Evolutionary conservation across 2,797 vertebrate species (phyloP), one percentile per base, ranked within the genome.

Genomic region (Xerus rutilus): DNA sequence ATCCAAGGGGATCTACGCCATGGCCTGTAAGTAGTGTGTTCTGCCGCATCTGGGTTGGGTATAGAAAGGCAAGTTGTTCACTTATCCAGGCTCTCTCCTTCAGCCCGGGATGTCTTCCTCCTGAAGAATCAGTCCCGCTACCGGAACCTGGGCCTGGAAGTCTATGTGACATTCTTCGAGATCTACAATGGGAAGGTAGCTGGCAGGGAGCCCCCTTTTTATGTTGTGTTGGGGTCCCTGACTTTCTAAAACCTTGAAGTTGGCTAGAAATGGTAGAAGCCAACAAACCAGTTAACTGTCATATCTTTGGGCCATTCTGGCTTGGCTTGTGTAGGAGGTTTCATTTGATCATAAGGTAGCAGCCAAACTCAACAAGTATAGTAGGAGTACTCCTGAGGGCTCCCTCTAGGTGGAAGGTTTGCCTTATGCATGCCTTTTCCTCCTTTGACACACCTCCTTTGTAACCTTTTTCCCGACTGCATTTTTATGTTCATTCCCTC

Each of bases 171-270:
- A 47, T 99, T 99, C 98, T 99, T 99, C 97, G 99, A 99, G 98
- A 99, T 99, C 98, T 99, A 99, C 98, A 99, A 99, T 77, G 99
- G 99, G 96, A 99, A 99, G 99, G 99, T 99, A 96, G 21, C 52
- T 82, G 78, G 39, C 74, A 98, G 97, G 93, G 81, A 30, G n/a
- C n/a, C 72, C 49, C 43, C 32, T 45, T 2, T 94, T 32, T 82
- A 35, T 67, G 15, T 45, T 90, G 1, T 62, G 1, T 62, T 77
- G 72, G 83, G 54, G 17, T n/a, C 65, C 39, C 57, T 73, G 52
- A 77, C 43, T 92, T 70, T 91, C 88, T 62, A 35, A 91, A 81
- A 91, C n/a, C 35, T 92, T 94, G 35, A 90, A 30, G 25, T 77
- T 86, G 52, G 32, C 81, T 83, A 83, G 49, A 93, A 78, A 49